A percentile compares a stretch with the other conserved stretches of the same genome.
Evolutionary conservation across 2,113 vertebrate species (phyloP).

Genomic region (Triplophysa rosa): DNA sequence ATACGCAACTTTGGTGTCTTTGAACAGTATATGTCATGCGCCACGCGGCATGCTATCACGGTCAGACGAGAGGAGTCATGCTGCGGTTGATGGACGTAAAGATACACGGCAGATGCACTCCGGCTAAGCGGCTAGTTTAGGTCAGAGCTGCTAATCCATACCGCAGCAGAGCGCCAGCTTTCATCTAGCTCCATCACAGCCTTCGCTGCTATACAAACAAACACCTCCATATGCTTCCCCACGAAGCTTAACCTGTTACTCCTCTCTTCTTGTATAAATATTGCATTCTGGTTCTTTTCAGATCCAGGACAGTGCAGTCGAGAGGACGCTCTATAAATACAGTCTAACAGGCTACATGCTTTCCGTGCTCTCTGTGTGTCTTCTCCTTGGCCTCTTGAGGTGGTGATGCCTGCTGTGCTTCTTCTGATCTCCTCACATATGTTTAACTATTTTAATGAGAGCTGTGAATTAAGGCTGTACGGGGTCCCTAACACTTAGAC

Average conservation of each 20-base stretch:
- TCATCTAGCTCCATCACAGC: constrained; percentile 53
- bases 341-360: constrained; percentile 69
- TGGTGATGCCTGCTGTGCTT: not conserved
- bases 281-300: constrained; percentile 65
- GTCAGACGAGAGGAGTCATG: constrained; percentile 6
- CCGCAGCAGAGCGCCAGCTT: constrained; percentile 37
- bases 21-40: not conserved
- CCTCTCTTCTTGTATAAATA: constrained; percentile 67
- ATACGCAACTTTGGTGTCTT: not conserved
- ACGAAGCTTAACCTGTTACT: constrained; percentile 56
- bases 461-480: not conserved
- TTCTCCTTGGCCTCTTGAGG: constrained; percentile 52
- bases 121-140: constrained; percentile 33
- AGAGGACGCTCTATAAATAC: constrained; percentile 72
- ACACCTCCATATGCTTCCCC: constrained; percentile 50
- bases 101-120: constrained; percentile 26
- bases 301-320: constrained; percentile 69
- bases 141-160: constrained; percentile 18
- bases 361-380: constrained; percentile 64
- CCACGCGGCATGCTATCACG: not conserved
- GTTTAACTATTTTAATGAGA: not conserved
- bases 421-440: not conserved
- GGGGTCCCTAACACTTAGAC: too few species aligned
- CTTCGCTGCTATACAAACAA: constrained; percentile 56
- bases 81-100: constrained; percentile 36